Conservation (phyloP, 2,113 vertebrate species). For the Boulengeromyrus knoepffleri region DNA sequence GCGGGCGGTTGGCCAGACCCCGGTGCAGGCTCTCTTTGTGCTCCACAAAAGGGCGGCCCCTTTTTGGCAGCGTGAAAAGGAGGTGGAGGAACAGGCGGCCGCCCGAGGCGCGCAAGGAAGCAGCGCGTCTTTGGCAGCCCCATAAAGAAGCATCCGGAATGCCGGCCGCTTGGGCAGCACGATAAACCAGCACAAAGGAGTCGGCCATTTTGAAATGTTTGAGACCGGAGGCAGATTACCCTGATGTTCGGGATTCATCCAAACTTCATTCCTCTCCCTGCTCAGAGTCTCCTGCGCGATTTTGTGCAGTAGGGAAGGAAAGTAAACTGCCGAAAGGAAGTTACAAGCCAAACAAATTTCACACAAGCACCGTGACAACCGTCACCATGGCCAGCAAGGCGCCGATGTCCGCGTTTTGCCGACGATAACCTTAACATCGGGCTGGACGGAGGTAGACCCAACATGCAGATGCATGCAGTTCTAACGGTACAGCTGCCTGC, state of each 20-base stretch:
- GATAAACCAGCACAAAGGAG: not conserved
- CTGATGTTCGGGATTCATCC: not conserved
- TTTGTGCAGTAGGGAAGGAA: not conserved
- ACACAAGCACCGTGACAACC: not conserved
- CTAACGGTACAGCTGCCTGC: not conserved
- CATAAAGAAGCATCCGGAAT: not conserved
- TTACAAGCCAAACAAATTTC: not conserved
- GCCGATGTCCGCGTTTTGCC: not conserved
- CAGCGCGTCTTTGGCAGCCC: not conserved
- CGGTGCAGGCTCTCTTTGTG: not conserved
- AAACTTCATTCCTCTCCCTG: not conserved
- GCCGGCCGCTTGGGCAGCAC: not conserved
- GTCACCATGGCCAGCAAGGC: not conserved
- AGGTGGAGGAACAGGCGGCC: not conserved
- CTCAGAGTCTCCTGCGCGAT: not conserved
- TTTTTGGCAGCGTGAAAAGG: not conserved
- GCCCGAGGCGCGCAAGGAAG: not conserved
- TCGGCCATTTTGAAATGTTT: not conserved
- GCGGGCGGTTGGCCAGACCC: not conserved
- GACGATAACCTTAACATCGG: not conserved
- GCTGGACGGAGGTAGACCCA: not conserved
- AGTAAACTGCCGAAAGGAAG: not conserved
- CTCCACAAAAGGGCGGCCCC: not conserved
- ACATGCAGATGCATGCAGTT: not conserved
- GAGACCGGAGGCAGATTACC: not conserved